Conservation (phyloP, 2,888 invertebrate species). For the Metellina segmentata region DNA sequence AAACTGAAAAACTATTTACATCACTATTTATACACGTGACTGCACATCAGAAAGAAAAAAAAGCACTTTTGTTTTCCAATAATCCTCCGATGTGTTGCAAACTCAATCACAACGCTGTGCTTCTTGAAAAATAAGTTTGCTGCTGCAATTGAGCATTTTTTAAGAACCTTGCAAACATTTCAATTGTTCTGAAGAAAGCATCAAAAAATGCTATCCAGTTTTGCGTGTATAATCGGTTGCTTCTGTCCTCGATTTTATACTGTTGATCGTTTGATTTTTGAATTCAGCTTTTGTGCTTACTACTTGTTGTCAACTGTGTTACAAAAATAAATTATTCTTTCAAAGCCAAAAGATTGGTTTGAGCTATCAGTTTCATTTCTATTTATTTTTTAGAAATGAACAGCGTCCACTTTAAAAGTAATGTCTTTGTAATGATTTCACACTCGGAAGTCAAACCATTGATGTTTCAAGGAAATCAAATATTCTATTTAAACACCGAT, state of each 20-base stretch:
- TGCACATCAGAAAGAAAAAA: slow-evolving; percentile 19
- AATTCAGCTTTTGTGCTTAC: slow-evolving; percentile 64
- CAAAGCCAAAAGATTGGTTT: slow-evolving; percentile 53
- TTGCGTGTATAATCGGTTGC: slow-evolving; percentile 67
- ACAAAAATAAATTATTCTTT: slow-evolving; percentile 75
- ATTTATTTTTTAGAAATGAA: slow-evolving; percentile 11
- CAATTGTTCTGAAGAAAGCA: slow-evolving; percentile 22
- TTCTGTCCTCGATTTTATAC: slow-evolving; percentile 70
- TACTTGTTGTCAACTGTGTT: slow-evolving; percentile 70
- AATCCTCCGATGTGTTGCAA: slow-evolving; percentile 38
- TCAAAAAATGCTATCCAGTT: slow-evolving; percentile 35
- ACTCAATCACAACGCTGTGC: slow-evolving; percentile 38
- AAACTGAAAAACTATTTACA: slow-evolving; percentile 34
- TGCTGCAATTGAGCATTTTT: slow-evolving; percentile 24
- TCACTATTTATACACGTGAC: slow-evolving; percentile 58
- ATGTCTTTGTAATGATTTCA: neutral
- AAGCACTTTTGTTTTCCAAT: slow-evolving; percentile 27
- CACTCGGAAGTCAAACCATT: neutral
- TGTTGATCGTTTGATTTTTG: slow-evolving; percentile 61
- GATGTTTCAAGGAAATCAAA: neutral
- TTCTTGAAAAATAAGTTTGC: slow-evolving; percentile 57
- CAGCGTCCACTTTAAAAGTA: slow-evolving; percentile 32
- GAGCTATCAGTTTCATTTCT: slow-evolving; percentile 13
- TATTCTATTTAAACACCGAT: too few species aligned
- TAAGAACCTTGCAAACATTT: slow-evolving; percentile 26